Base-by-base conservation (phyloP, 2,797 vertebrate species). In the Lophotriccus pileatus region DNA sequence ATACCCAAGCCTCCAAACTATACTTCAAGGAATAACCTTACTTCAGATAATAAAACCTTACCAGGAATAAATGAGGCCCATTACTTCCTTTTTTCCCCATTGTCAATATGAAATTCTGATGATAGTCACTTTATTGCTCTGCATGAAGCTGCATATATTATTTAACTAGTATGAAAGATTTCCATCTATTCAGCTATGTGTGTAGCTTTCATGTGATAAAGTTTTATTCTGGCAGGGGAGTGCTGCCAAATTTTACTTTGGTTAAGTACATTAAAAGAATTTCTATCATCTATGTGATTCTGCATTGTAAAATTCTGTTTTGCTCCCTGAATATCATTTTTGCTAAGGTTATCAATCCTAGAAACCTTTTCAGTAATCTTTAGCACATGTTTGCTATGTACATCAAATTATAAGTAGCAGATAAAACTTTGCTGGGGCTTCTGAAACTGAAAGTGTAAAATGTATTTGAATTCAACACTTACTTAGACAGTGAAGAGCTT, bases 71-170 rank as follows among this genome's bases (percentile, higher is more conserved):
- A 87, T 95, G 64, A 36, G 23, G 12, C 17, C 62, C 20, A 81
- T 95, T 95, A 95, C 43, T 72, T 80, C 75, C 60, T 84, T 90
- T 92, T 81, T 86, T 41, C 17, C 58, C 78, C 41, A 64, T 85
- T 93, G 84, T 87, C 78, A 92, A 62, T 92, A 92, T 84, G 84
- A 93, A 91, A 89, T 94, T 95, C 89, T 87, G 66, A 70, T 85
- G 81, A 87, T 87, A 92, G 82, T 59, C 69, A 80, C 66, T 91
- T 93, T 84, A 93, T 91, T 87, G 62, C 89, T 84, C 87, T 91
- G 76, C 75, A 52, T 87, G 76, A 89, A 81, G 59, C 73, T 86
- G 89, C 62, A 87, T 94, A 84, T 75, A 86, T 95, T 95, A 89
- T 95, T 95, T 93, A 88, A 91, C 69, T 63, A 36, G n/a, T 77